Conservation (phyloP, 2,888 invertebrate species). For the Euzetes globulus region DNA sequence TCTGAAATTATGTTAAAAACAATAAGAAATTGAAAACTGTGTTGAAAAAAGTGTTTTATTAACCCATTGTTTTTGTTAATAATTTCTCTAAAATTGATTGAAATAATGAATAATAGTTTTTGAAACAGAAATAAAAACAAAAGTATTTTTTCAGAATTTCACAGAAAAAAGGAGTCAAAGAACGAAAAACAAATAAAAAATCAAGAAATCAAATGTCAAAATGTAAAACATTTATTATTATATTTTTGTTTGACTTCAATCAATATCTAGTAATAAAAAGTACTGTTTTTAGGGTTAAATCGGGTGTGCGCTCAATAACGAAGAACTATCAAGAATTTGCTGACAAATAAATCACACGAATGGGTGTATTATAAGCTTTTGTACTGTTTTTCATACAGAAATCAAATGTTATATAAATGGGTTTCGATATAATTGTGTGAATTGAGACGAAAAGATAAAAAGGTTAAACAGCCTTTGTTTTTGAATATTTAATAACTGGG, state of each 20-base stretch:
- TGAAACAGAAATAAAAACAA: too few relatives aligned
- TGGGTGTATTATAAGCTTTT: not conserved
- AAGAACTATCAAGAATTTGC: not conserved
- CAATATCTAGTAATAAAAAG: not conserved
- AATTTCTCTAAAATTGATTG: too few relatives aligned
- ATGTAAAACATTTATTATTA: not conserved
- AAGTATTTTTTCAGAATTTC: too few relatives aligned
- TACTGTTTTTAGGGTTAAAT: not conserved
- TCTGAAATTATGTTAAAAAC: too few relatives aligned
- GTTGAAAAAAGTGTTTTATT: too few relatives aligned
- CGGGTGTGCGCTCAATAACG: not conserved
- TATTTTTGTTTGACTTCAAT: not conserved
- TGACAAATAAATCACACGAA: not conserved
- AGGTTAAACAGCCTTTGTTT: not conserved
- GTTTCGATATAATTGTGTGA: not conserved
- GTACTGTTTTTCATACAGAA: not conserved
- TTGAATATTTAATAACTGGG: slow-evolving; percentile 1
- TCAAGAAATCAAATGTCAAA: not conserved
- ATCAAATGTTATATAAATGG: not conserved
- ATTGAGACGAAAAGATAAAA: not conserved
- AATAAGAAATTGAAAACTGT: too few relatives aligned
- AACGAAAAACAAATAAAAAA: too few relatives aligned
- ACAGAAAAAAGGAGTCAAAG: too few relatives aligned
- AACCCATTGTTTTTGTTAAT: too few relatives aligned
- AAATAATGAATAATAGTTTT: too few relatives aligned